Base-by-base conservation (phyloP, 2,113 vertebrate genomes). In the Fulmarus glacialis region DNA sequence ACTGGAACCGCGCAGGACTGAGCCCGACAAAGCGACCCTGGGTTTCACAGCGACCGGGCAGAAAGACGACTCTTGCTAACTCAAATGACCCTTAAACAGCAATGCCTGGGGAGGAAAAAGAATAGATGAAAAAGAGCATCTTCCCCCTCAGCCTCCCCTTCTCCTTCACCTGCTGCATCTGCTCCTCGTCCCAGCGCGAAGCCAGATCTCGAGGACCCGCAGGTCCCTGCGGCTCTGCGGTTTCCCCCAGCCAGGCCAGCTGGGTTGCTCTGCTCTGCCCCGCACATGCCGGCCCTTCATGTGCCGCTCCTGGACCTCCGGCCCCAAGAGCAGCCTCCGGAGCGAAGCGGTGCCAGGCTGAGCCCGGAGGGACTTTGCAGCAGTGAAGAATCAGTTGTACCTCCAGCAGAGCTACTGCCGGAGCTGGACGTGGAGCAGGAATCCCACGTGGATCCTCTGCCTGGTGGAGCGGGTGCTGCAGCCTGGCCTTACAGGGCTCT, bases 271-370 rank as follows among this genome's bases (percentile, higher is more conserved):
- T 12, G 26, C 80, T 85, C 43, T 43, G 52, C 29, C 36, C 40
- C 8, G 2, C n/a, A 34, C 30, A 34, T 3, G 0, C 34, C 0
- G 0, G 27, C 17, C 63, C 75, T 29, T 53, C 34, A 2, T 6
- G 30, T 42, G 21, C 59, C 8, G 6, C 63, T 71, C 56, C 60
- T 23, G 66, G 38, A 62, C 15, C 64, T 29, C 19, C 29, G 29
- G 6, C 47, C 9, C 24, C 47, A 5, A 23, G 36, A 78, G 53
- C 71, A 58, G 29, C 42, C 12, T 22, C 71, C 82, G n/a, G 60
- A 71, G 75, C 12, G 8, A 32, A 56, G 42, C 21, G 16, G n/a
- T 1, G 29, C 53, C 6, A 36, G 58, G 36, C 47, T 38, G 77
- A 83, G 59, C 72, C 75, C 19, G 11, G 26, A 9, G 18, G 47